Conservation (phyloP, 2,113 vertebrate genomes). For the Plotosus lineatus region DNA sequence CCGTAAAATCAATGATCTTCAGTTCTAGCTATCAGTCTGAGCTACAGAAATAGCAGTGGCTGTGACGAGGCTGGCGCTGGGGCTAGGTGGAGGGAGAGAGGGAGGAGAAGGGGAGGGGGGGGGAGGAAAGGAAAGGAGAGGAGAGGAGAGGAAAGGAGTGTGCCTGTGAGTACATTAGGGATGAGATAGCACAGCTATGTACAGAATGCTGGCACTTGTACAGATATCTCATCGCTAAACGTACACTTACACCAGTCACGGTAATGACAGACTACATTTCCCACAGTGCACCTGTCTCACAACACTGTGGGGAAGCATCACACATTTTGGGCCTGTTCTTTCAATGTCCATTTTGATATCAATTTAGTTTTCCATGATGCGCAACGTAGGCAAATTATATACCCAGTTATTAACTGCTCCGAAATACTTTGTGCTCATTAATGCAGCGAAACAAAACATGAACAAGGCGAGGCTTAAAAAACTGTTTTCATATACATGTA, state of each 20-base stretch:
- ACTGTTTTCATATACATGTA: conserved; percentile 39
- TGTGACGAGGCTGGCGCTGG: conserved; percentile 67
- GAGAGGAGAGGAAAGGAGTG: conserved; percentile 43
- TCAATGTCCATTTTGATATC: conserved; percentile 37
- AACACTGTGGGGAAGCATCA: background rate
- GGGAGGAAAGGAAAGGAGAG: background rate
- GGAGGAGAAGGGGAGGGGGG: conserved; percentile 35
- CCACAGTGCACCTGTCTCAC: conserved; percentile 41
- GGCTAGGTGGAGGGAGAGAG: conserved; percentile 47
- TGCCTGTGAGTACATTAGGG: conserved; percentile 61
- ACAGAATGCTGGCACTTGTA: conserved; percentile 45
- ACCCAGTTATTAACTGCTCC: conserved; percentile 54
- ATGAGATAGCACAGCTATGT: conserved; percentile 58
- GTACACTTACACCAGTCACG: conserved; percentile 9
- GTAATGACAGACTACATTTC: conserved; percentile 36
- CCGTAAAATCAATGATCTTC: conserved; percentile 99
- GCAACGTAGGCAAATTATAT: conserved; percentile 57
- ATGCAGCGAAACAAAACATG: conserved; percentile 52
- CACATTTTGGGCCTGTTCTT: conserved; percentile 3
- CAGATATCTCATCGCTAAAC: conserved; percentile 43
- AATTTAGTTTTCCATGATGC: conserved; percentile 31
- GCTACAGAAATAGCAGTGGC: conserved; percentile 76
- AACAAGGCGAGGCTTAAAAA: conserved; percentile 40
- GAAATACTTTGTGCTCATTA: conserved; percentile 24
- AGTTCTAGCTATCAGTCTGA: conserved; percentile 89